Conservation (phyloP, 2,113 vertebrate genomes). For the Uria lomvia region DNA sequence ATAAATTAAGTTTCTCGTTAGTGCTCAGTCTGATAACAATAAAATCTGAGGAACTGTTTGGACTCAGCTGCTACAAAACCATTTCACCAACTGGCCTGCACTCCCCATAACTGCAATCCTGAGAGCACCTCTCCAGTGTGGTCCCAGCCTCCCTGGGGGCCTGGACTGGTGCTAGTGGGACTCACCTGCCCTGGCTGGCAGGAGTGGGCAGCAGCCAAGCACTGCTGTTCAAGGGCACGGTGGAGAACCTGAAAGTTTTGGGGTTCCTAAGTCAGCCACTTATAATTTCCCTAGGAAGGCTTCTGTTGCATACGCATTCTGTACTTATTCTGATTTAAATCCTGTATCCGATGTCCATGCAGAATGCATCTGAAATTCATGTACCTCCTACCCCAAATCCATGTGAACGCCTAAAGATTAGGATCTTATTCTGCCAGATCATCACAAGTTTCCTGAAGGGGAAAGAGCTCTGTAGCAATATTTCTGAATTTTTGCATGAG, state of each 20-base stretch:
- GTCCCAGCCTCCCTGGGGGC: neutral
- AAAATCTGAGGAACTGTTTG: neutral
- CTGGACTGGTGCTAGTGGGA: neutral
- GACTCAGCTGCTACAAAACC: neutral
- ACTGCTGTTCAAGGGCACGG: neutral
- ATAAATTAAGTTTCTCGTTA: neutral
- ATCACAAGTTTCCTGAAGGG: neutral
- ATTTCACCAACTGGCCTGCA: too few species aligned
- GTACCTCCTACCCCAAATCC: neutral
- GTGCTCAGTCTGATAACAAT: neutral
- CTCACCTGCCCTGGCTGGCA: neutral
- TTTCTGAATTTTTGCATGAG: neutral
- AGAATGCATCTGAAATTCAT: neutral
- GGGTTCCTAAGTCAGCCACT: neutral
- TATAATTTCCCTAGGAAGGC: neutral
- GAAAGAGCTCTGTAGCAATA: neutral
- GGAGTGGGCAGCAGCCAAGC: neutral
- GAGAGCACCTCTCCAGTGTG: neutral
- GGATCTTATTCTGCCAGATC: neutral
- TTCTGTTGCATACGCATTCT: neutral
- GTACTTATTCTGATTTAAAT: neutral
- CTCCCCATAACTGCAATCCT: accelerated
- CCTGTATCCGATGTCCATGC: neutral
- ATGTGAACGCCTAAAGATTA: neutral
- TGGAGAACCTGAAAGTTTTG: neutral